Evolutionary conservation across 2,888 invertebrate genomes (phyloP), one percentile per base, ranked within the genome.

Genomic region (Sepioteuthis lessoniana): DNA sequence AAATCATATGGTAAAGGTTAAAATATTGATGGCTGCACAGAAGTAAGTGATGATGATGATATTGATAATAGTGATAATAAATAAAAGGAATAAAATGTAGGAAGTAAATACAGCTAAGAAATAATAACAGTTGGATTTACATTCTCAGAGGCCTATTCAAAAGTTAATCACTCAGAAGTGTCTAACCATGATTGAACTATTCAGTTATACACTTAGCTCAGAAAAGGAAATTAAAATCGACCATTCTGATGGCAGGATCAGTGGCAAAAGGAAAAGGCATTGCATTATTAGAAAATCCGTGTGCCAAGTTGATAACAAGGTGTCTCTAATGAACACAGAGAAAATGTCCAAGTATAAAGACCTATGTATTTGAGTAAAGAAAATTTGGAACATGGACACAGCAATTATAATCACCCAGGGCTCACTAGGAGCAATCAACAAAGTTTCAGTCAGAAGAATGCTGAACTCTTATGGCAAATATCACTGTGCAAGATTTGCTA

Each of bases 191-290:
- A 76, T 76, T 76, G 76, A 76, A 13, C n/a, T n/a, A 76, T 76
- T n/a, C 76, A 35, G 76, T n/a, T n/a, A 16, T n/a, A 76, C 16
- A 1, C n/a, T 60, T 76, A 76, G n/a, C 16, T 76, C 16, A n/a
- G 76, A 76, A 76, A 76, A 76, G n/a, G 76, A 76, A 76, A 76
- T 76, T 76, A 76, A 76, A 76, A 76, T 76, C 76, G n/a, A 76
- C n/a, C 35, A 19, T 76, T 16, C n/a, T 76, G 76, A 76, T 76
- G 76, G 76, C 76, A 76, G 13, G 76, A 76, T 76, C 76, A 76
- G n/a, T 16, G 76, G 76, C 19, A 35, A 35, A 76, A 76, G n/a
- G 76, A 16, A n/a, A 76, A n/a, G n/a, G 76, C 76, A 76, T 2
- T 76, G n/a, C 76, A 76, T 16, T 35, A 76, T n/a, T 35, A 76